Percentiles rank a stretch among this genome's conserved stretches.
These are phyloP conservation scores for Pseudocheirus occidentalis DNA, from an alignment of 2,797 vertebrate species.

Conservation along the genomic window DNA sequence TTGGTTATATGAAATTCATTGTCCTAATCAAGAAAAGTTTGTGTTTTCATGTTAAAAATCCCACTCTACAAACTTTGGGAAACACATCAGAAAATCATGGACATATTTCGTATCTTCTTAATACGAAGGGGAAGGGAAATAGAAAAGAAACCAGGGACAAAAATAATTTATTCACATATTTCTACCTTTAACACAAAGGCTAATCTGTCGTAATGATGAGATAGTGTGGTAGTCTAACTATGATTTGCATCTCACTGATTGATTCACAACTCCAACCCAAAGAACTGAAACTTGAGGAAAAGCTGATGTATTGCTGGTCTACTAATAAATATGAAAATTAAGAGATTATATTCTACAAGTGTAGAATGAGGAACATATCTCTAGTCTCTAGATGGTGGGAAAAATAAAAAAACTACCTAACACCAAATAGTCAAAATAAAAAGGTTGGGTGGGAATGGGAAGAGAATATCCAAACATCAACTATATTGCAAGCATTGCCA, in stretches of 20 bases:
- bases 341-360: constrained; percentile 1
- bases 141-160: background rate
- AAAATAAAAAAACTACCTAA: background rate
- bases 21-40: constrained; percentile 1
- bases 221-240: constrained; percentile 39
- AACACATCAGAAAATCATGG: constrained; percentile 12
- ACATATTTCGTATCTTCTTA: background rate
- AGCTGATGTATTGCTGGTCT: constrained; percentile 20
- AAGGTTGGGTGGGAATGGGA: background rate
- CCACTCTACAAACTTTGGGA: constrained; percentile 20
- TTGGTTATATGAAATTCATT: background rate
- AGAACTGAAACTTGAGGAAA: constrained; percentile 8
- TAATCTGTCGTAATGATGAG: constrained; percentile 46
- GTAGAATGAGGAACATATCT: background rate
- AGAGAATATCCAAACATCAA: background rate
- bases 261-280: constrained; percentile 1
- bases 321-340: background rate
- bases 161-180: constrained; percentile 45
- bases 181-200: background rate
- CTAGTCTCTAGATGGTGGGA: background rate
- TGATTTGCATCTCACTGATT: constrained; percentile 43
- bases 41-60: background rate
- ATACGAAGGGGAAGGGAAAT: background rate
- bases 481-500: background rate
- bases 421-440: constrained; percentile 20